phyloP scores from a whole-genome alignment of 2,888 invertebrate genomes.

The Cantharis rustica region DNA sequence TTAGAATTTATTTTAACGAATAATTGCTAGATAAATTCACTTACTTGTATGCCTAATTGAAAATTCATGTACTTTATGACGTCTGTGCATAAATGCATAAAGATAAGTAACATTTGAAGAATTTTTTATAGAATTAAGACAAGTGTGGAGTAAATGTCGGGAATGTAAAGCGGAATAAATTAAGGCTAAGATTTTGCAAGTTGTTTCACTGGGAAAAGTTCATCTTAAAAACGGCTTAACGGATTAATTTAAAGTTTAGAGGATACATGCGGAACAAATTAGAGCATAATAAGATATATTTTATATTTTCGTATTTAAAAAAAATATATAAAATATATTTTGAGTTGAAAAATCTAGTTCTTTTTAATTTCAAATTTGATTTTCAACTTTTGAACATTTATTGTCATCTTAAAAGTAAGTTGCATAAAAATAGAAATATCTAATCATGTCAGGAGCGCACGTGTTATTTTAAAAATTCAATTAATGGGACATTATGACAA shows the following conservation, averaged over 20 bases:
- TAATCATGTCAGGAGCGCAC: neutral
- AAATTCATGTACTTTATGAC: neutral
- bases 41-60: neutral
- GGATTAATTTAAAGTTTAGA: too few relatives aligned
- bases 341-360: too few relatives aligned
- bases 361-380: neutral
- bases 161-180: neutral
- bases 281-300: too few relatives aligned
- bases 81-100: neutral
- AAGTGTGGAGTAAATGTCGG: too few relatives aligned
- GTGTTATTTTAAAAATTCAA: neutral
- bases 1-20: neutral
- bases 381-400: neutral
- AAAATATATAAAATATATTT: too few relatives aligned
- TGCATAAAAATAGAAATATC: neutral
- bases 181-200: too few relatives aligned
- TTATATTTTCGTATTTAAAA: too few relatives aligned
- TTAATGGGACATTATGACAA: neutral
- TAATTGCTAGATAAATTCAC: neutral
- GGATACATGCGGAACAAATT: too few relatives aligned
- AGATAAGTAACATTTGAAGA: neutral
- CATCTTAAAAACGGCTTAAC: too few relatives aligned
- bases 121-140: neutral
- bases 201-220: too few relatives aligned
- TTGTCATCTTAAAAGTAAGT: neutral